Base-by-base conservation (phyloP, 2,797 vertebrate species). In the Scomberomorus guttatus region DNA sequence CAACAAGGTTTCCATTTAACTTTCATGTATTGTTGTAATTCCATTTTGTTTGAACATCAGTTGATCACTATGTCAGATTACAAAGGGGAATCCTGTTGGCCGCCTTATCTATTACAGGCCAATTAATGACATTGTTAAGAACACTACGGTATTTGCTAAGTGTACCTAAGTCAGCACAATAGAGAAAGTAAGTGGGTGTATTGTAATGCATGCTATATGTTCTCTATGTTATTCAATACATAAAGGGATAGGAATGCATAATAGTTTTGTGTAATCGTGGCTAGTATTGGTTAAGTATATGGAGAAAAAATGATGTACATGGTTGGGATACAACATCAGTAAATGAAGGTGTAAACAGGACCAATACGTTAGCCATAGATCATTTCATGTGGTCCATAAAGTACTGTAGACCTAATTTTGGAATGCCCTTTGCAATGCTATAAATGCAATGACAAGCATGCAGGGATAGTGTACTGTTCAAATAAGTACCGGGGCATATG, bases 301-400 rank as follows among this genome's bases (percentile, higher is more conserved):
- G 37, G 37, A 75, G 46, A 73, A 39, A 46, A 50, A 55, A 54
- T 50, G 29, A 39, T 32, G 46, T 66, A 71, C 71, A 68, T 69
- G 44, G 48, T 34, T 63, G 44, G 48, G 63, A 56, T 79, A 80
- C 14, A 71, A 74, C 39, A 81, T 85, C 64, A 60, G 65, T 62
- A 75, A 82, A 89, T 86, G 13, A 72, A 75, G 77, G 27, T 66
- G 27, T 66, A 81, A 84, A 87, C 75, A 57, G 66, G 61, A 72
- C 51, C 46, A 22, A 64, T 83, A 70, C 62, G 42, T 84, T 75
- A 60, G 27, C 51, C 67, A 79, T 72, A 87, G 80, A 87, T 82
- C 61, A 84, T 87, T 89, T 90, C 68, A 93, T 74, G 65, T 85
- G 61, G 77, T 91, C 87, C 80, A 92, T 91, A 86, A 92, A 93